These are phyloP conservation scores for rat (Rattus norvegicus) DNA, from an alignment of 2,113 vertebrate genomes.

Conservation along the genomic window DNA sequence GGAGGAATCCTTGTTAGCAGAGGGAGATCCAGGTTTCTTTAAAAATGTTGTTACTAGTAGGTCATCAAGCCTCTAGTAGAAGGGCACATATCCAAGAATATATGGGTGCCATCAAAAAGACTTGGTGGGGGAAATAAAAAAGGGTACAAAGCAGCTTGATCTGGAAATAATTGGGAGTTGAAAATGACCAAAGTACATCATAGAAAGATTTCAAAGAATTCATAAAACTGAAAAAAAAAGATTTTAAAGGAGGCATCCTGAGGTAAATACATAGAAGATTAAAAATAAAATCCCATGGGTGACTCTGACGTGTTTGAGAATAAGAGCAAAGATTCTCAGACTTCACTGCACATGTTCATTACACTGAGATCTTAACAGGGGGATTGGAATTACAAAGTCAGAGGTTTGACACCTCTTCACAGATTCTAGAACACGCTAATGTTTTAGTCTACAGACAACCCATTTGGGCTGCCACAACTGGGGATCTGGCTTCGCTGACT, in stretches of 20 bases:
- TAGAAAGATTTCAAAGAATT: not conserved
- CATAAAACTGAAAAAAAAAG: not conserved
- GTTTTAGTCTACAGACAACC: not conserved
- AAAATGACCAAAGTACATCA: not conserved
- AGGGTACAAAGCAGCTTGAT: not conserved
- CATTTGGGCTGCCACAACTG: not conserved
- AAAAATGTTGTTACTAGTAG: not conserved
- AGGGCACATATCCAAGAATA: not conserved
- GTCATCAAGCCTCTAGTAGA: not conserved
- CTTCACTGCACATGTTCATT: not conserved
- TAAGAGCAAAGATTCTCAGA: not conserved
- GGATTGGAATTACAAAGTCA: not conserved
- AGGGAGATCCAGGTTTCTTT: not conserved
- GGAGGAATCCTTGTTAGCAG: not conserved
- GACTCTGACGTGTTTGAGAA: not conserved
- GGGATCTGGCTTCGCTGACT: not conserved
- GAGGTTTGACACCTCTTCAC: too few relatives aligned
- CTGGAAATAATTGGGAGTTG: not conserved
- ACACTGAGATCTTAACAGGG: not conserved
- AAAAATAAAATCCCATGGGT: not conserved
- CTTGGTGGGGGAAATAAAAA: not conserved
- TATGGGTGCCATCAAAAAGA: not conserved
- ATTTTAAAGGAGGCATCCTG: not conserved
- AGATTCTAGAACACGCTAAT: not conserved
- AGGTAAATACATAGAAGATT: not conserved